Percentiles rank a stretch among this genome's conserved stretches.
phyloP scores from a whole-genome alignment of 30 jellyfish, hydroid and myxozoan species.

The Cassiopea andromeda region DNA sequence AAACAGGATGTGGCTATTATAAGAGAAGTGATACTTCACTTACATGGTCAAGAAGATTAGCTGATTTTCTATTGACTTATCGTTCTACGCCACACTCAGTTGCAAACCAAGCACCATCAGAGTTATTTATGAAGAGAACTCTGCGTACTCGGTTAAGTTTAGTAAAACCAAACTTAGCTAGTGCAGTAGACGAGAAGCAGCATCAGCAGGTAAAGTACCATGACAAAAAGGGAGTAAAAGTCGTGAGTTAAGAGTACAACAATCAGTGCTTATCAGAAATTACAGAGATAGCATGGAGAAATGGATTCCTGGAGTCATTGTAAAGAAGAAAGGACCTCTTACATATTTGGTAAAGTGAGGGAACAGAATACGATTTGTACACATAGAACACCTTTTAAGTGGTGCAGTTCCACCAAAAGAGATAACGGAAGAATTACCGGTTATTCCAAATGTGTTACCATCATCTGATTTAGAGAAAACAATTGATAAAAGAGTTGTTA shows the following conservation, averaged over 20 bases:
- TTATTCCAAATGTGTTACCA: slow-evolving; percentile 41
- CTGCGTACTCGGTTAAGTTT: slow-evolving; percentile 53
- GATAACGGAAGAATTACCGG: slow-evolving; percentile 55
- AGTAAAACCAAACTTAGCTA: slow-evolving; percentile 43
- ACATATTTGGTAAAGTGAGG: slow-evolving; percentile 39
- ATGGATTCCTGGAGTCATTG: slow-evolving; percentile 53
- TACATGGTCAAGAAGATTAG: slow-evolving; percentile 40
- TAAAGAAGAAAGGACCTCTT: slow-evolving; percentile 50
- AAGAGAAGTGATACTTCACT: slow-evolving; percentile 31
- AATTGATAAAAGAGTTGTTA: slow-evolving; percentile 37
- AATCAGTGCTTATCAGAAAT: slow-evolving; percentile 39
- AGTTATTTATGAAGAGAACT: slow-evolving; percentile 44
- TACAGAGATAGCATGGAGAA: slow-evolving; percentile 59
- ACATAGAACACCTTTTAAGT: slow-evolving; percentile 49
- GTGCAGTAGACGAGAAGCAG: slow-evolving; percentile 60
- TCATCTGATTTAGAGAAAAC: slow-evolving; percentile 38
- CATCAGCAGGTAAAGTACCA: slow-evolving; percentile 44
- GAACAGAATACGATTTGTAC: slow-evolving; percentile 37
- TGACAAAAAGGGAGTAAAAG: slow-evolving; percentile 50
- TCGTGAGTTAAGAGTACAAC: slow-evolving; percentile 24
- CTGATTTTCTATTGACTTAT: slow-evolving; percentile 41
- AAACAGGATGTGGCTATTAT: slow-evolving; percentile 38
- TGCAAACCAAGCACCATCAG: slow-evolving; percentile 67
- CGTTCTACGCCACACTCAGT: slow-evolving; percentile 65
- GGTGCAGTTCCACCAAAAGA: slow-evolving; percentile 53